Evolutionary conservation across 2,888 invertebrate species (phyloP).

Genomic region (Torymus aiolomorphi): DNA sequence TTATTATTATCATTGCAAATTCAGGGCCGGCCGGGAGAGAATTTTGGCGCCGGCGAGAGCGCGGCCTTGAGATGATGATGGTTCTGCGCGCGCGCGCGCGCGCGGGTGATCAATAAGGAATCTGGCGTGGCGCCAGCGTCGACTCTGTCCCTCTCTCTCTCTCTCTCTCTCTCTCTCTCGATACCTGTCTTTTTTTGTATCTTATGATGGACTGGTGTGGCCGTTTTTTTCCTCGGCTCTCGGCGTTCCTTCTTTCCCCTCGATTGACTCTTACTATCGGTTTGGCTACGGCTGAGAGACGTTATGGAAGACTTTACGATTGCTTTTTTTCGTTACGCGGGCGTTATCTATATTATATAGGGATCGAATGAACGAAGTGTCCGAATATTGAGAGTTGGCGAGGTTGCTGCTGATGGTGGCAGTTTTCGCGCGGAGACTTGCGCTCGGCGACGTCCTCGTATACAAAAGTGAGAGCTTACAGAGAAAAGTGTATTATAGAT

Average conservation of each 20-base stretch:
- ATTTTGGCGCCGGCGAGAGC: constrained; percentile 58
- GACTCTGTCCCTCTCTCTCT: not conserved
- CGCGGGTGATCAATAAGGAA: constrained; percentile 48
- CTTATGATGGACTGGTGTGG: not conserved
- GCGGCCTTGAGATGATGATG: constrained; percentile 25
- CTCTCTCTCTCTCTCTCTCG: not conserved
- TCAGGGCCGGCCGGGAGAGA: constrained; percentile 42
- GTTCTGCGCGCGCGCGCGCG: constrained; percentile 7
- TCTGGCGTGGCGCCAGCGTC: constrained; percentile 40
- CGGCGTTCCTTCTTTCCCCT: not conserved
- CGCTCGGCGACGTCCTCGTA: no score
- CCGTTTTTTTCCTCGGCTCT: not conserved
- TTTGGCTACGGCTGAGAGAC: not conserved
- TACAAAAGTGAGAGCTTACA: no score
- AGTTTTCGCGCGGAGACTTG: not conserved
- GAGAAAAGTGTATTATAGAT: not conserved
- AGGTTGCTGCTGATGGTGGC: not conserved
- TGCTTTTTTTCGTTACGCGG: not conserved
- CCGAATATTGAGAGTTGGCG: no score
- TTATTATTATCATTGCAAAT: constrained; percentile 34
- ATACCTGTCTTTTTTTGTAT: not conserved
- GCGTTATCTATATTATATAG: no score
- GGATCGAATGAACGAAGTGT: no score
- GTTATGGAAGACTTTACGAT: constrained; percentile 4
- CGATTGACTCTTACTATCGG: not conserved